These are phyloP conservation scores for Hiodon tergisus DNA, from an alignment of 2,113 vertebrate genomes.

Conservation along the genomic window DNA sequence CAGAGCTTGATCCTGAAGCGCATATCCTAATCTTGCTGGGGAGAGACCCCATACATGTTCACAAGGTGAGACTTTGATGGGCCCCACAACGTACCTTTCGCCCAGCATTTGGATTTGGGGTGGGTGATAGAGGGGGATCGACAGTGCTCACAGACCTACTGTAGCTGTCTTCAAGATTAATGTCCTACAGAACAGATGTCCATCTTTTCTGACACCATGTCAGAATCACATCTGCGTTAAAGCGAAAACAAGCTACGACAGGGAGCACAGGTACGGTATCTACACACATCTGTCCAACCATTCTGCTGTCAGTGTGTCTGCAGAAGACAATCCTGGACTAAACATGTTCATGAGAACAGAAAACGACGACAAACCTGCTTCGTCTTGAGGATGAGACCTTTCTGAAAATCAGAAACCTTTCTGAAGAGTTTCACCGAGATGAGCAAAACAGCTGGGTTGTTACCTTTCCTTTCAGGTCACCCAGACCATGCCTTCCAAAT, in stretches of 20 bases:
- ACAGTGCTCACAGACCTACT: constrained; percentile 8
- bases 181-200: constrained; percentile 9
- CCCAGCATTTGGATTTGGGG: constrained; percentile 30
- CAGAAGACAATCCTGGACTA: neutral
- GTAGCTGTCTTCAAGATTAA: constrained; percentile 24
- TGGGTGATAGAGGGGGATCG: constrained; percentile 25
- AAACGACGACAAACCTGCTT: constrained; percentile 12
- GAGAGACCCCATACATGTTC: constrained; percentile 19
- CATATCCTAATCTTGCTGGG: constrained; percentile 24
- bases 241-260: constrained; percentile 3
- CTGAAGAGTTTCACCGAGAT: neutral
- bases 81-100: constrained; percentile 22
- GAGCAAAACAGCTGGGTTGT: constrained; percentile 21
- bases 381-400: constrained; percentile 17
- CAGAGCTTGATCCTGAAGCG: constrained; percentile 1
- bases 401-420: constrained; percentile 11
- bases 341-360: constrained; percentile 18
- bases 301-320: too few relatives aligned
- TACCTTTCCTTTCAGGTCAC: constrained; percentile 23
- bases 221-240: constrained; percentile 1
- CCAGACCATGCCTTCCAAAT: constrained; percentile 16
- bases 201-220: constrained; percentile 18
- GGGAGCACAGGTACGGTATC: neutral
- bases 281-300: neutral
- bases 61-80: constrained; percentile 30